phyloP scores from a whole-genome alignment of 2,888 invertebrate genomes.

The Drosophila kambysellisi region DNA sequence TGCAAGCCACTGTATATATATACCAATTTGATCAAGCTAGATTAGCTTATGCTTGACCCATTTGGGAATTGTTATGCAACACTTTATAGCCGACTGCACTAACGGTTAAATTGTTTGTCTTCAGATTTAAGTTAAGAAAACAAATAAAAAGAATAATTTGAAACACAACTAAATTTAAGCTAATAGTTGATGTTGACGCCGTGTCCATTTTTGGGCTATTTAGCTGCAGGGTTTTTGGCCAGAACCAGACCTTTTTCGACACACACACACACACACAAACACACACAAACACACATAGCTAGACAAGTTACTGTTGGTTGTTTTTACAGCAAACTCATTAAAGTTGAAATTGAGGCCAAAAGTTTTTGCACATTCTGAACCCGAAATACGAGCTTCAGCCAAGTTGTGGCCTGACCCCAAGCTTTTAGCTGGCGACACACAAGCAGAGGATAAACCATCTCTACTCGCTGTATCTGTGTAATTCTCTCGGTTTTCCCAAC shows the following conservation, averaged over 20 bases:
- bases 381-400: conserved; percentile 10
- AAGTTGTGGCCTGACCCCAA: conserved; percentile 21
- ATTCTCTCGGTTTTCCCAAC: background rate
- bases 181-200: background rate
- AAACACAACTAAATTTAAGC: background rate
- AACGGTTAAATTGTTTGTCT: background rate
- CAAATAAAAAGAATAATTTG: background rate
- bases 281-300: conserved; percentile 5
- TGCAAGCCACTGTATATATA: too few species aligned
- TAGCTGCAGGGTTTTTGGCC: background rate
- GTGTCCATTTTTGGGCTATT: background rate
- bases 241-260: conserved; percentile 11
- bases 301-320: conserved; percentile 17
- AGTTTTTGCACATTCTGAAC: conserved; percentile 19
- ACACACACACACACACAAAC: conserved; percentile 3
- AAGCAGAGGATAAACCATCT: background rate
- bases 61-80: background rate
- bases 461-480: background rate
- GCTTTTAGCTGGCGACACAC: conserved; percentile 33
- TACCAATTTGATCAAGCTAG: background rate
- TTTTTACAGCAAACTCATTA: conserved; percentile 59
- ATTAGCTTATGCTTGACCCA: background rate
- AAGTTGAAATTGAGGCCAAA: conserved; percentile 43
- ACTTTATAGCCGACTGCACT: background rate
- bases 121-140: background rate